Evolutionary conservation across 1,140 invertebrate species (phyloP), one percentile per base, ranked within the genome.

Genomic region (Penaeus chinensis): DNA sequence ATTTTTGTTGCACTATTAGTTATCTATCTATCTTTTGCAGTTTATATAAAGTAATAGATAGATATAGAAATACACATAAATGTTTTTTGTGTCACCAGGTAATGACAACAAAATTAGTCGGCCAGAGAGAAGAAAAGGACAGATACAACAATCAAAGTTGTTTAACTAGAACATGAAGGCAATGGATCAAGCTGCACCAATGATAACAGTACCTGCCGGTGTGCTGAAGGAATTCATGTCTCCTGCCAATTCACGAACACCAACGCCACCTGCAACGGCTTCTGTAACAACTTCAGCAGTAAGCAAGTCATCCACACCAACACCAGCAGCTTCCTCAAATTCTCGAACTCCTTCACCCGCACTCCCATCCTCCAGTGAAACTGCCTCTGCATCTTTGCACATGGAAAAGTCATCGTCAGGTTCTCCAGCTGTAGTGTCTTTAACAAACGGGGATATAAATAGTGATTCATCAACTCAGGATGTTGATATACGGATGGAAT

Each of bases 141-240:
- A 54, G 8, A 16, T 11, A 16, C 16, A 54, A 54, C 1, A 8
- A 54, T 54, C 54, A 54, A 54, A 54, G 5, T 54, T 13, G 54
- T 54, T 11, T 54, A 54, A 54, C 54, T 54, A 47, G 32, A 77
- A 27, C 74, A 77, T 77, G 74, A 24, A 77, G 47, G 74, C 66
- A 24, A 32, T 71, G 66, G 66, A 71, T n/a, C 66, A n/a, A 13
- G 66, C n/a, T n/a, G 66, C 74, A 42, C 74, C 74, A 8, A 77
- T 77, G 74, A 77, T 77, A 27, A 37, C 74, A 19, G 74, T 77
- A 20, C 74, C 74, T 37, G 74, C 74, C 8, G 74, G 74, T 27
- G 74, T 77, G 20, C 74, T 77, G 20, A 77, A 77, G 32, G 74
- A 77, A 77, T 77, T 77, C 74, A 77, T 77, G 74, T 37, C 74